Evolutionary conservation across 2,888 invertebrate species (phyloP).

Genomic region (Ethmia dodecea): DNA sequence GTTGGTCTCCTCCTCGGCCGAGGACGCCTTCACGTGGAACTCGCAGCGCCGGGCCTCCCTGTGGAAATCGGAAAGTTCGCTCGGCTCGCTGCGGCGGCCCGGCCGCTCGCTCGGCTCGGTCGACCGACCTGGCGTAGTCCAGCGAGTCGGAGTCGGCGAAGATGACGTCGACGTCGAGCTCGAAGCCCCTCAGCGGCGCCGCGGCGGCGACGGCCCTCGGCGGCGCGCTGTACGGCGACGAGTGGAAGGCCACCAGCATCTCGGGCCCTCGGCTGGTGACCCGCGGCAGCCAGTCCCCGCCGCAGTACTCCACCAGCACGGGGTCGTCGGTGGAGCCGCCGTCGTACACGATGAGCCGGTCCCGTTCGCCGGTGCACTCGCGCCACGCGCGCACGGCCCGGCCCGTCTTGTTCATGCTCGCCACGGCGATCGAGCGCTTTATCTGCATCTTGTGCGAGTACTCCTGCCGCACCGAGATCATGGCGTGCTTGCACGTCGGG

Average conservation of each 20-base stretch:
- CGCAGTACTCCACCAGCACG: conserved; percentile 91
- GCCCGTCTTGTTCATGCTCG: conserved; percentile 83
- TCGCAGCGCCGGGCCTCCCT: conserved; percentile 81
- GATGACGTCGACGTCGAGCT: conserved; percentile 89
- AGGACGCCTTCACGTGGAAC: conserved; percentile 87
- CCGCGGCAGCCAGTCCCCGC: conserved; percentile 90
- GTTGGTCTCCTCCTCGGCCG: conserved; percentile 75
- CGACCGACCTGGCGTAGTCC: conserved; percentile 82
- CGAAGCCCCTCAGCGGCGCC: conserved; percentile 87
- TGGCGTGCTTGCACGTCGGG: conserved; percentile 93
- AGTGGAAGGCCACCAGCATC: conserved; percentile 93
- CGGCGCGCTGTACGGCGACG: conserved; percentile 90
- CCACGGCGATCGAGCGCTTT: conserved; percentile 81
- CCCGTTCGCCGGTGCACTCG: conserved; percentile 89
- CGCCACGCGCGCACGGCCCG: conserved; percentile 88
- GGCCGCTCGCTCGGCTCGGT: not conserved
- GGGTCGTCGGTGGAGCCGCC: conserved; percentile 90
- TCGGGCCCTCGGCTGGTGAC: conserved; percentile 84
- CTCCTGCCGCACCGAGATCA: conserved; percentile 90
- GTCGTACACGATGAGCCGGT: conserved; percentile 91
- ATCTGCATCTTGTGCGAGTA: conserved; percentile 85
- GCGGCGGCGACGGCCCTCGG: conserved; percentile 82
- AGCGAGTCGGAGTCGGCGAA: conserved; percentile 92
- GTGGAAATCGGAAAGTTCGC: conserved; percentile 1
- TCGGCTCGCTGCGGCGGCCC: not conserved